Percentiles rank a stretch among this genome's conserved stretches.
phyloP scores from a whole-genome alignment of 35 echinoderm and acorn worm genomes.

The Patiria miniata region DNA sequence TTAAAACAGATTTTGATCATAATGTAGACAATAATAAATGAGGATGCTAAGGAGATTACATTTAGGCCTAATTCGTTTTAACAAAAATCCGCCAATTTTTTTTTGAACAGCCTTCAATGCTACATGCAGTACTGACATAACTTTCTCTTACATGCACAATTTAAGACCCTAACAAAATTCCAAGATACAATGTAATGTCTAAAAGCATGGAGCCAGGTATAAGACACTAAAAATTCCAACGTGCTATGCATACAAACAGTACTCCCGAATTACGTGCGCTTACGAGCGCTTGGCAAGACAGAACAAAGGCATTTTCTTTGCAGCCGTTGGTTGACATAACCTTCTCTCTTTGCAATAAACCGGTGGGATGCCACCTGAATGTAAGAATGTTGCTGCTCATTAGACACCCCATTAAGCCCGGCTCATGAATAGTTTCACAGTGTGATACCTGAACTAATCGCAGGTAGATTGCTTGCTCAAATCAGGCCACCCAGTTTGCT shows the following conservation, averaged over 20 bases:
- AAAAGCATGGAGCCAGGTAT: no score
- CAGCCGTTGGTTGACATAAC: neutral
- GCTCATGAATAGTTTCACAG: slow-evolving; percentile 9
- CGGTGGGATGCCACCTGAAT: neutral
- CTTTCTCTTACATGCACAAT: no score
- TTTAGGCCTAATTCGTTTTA: no score
- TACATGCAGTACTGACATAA: no score
- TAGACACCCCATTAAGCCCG: neutral
- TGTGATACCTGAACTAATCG: neutral
- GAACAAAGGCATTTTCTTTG: neutral
- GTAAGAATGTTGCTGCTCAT: neutral
- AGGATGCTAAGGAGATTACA: no score
- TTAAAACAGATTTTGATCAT: no score
- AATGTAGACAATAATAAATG: no score
- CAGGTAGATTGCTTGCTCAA: neutral
- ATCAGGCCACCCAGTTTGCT: slow-evolving; percentile 15
- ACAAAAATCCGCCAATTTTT: no score
- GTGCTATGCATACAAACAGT: neutral
- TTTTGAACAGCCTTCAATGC: no score
- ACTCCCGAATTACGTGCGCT: neutral
- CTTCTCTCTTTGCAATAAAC: slow-evolving; percentile 26
- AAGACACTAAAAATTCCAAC: neutral
- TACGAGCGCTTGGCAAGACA: slow-evolving; percentile 11
- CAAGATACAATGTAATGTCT: no score
- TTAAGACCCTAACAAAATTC: no score